Base-by-base conservation (phyloP, 2,797 vertebrate species). In the Rhinella marina region DNA sequence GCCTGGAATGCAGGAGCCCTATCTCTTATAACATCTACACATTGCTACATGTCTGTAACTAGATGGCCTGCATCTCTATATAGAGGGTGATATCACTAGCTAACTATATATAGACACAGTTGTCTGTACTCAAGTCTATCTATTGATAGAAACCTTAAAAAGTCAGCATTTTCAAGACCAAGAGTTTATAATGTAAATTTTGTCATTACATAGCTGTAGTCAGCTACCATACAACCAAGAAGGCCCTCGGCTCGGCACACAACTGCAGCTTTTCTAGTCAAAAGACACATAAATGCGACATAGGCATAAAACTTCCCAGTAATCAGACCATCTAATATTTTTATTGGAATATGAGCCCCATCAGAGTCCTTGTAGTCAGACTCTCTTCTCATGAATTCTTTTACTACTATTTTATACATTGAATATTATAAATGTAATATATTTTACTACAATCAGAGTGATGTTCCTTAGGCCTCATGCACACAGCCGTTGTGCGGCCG, bases 71-170 rank as follows among this genome's bases (percentile, higher is more conserved):
- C 1, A 9, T 59, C 82, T 76, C 27, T 72, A 73, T 57, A 84
- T 73, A 75, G 68, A 59, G 25, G 72, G 19, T 84, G 82, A 84
- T 75, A 84, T 84, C 82, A 73, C 19, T 72, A 75, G 57, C 54
- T 61, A 41, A 73, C 82, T 84, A 84, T 84, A 75, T 59, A 73
- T 75, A 84, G 70, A 50, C 25, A 41, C 29, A 61, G 56, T 84
- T 75, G 21, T 73, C 66, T 76, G 54, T 75, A 62, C 70, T 61
- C 29, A 61, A 50, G 27, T 68, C 81, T 52, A 29, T 70, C 81
- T 82, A 82, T 70, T 54, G n/a, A 70, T 82, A 82, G 81, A 82
- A 50, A 82, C 64, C 7, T 32, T 27, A 82, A 82, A 59, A 75
- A 84, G 70, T 84, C 29, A 84, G 75, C 70, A 21, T 25, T 84